These are phyloP conservation scores for Hydrozoanthus tunicans DNA, from an alignment of 64 coral and sea anemone species.

Conservation along the genomic window DNA sequence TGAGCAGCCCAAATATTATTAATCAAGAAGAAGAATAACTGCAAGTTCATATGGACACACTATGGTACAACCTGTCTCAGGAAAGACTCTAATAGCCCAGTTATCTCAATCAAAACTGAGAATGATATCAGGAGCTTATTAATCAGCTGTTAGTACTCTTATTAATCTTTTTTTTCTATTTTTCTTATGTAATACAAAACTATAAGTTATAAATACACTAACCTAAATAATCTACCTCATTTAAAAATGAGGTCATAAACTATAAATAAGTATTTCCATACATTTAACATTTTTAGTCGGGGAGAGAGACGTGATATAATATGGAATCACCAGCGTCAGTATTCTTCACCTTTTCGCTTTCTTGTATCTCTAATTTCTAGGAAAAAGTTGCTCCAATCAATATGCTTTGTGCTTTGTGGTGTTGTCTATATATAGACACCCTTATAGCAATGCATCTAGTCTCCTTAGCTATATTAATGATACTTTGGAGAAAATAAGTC, in stretches of 20 bases:
- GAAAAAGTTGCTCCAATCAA: neutral
- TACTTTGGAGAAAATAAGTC: constrained; percentile 16
- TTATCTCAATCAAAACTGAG: constrained; percentile 35
- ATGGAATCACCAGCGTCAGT: neutral
- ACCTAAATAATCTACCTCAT: constrained; percentile 28
- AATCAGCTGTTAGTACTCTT: constrained; percentile 5
- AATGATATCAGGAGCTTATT: constrained; percentile 30
- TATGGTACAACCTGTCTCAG: constrained; percentile 16
- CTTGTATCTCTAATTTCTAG: neutral
- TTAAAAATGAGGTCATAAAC: constrained; percentile 22
- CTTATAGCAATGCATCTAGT: neutral
- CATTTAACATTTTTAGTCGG: neutral
- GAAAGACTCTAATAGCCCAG: constrained; percentile 20
- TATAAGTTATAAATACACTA: constrained; percentile 25
- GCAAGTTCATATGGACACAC: constrained; percentile 31
- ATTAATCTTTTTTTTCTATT: constrained; percentile 11
- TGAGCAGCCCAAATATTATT: neutral
- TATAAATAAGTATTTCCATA: constrained; percentile 1
- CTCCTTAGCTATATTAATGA: constrained; percentile 21
- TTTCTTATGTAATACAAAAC: constrained; percentile 27
- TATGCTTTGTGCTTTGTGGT: constrained; percentile 17
- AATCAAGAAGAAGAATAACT: constrained; percentile 29
- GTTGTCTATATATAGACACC: constrained; percentile 1
- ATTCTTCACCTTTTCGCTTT: neutral
- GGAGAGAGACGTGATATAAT: neutral